phyloP scores from a whole-genome alignment of 2,113 vertebrate genomes.

The Struthidea cinerea region DNA sequence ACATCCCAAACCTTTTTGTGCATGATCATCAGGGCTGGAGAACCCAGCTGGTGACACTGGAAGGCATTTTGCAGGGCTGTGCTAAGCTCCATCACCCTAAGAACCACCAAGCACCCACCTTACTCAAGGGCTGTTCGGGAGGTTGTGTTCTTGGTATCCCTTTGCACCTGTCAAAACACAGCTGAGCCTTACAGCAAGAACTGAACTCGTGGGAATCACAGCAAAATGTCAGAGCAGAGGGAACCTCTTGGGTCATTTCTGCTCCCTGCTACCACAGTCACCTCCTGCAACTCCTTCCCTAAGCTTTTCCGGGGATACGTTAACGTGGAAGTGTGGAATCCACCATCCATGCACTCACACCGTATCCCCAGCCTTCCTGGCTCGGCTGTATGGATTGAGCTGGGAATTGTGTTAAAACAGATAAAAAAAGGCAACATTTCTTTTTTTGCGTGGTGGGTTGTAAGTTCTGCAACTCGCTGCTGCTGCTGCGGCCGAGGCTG shows the following conservation, averaged over 20 bases:
- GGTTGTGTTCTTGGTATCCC: slow-evolving; percentile 40
- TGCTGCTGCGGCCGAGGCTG: background rate
- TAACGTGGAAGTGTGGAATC: background rate
- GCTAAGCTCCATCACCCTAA: background rate
- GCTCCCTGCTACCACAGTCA: background rate
- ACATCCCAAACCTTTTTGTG: background rate
- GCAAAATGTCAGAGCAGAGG: background rate
- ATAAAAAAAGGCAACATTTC: background rate
- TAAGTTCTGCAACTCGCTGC: background rate
- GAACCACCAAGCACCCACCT: slow-evolving; percentile 47
- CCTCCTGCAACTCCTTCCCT: background rate
- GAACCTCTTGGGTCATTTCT: background rate
- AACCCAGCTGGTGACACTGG: background rate
- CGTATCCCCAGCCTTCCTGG: background rate
- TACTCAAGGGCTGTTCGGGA: slow-evolving; percentile 14
- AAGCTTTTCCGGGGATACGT: background rate
- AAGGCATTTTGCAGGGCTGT: background rate
- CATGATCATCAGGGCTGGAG: background rate
- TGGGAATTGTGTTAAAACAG: background rate
- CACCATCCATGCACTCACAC: background rate
- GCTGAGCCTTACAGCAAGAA: slow-evolving; percentile 35
- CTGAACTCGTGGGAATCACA: background rate
- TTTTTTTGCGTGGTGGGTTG: background rate
- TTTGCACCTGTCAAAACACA: slow-evolving; percentile 52
- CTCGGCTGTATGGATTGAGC: background rate